These are phyloP conservation scores for Falcunculus frontatus DNA, from an alignment of 2,113 vertebrate genomes.

Conservation along the genomic window DNA sequence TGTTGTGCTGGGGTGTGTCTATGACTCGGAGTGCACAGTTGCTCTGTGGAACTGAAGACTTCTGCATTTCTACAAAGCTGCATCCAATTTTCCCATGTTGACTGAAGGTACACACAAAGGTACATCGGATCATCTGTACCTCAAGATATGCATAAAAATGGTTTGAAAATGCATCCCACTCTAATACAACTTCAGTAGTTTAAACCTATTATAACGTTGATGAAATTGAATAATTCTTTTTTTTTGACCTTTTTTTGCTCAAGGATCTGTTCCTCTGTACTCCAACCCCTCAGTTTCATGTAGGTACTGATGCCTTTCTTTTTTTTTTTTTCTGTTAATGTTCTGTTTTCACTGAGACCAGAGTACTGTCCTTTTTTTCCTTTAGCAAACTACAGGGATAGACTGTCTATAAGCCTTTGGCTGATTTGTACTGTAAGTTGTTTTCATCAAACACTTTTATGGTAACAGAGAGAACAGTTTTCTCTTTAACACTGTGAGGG, in stretches of 20 bases:
- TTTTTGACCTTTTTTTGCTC: neutral
- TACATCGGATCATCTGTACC: neutral
- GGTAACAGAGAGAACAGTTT: neutral
- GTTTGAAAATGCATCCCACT: neutral
- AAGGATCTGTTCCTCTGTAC: neutral
- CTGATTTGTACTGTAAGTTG: neutral
- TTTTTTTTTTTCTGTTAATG: neutral
- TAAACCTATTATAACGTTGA: neutral
- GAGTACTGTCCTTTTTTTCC: neutral
- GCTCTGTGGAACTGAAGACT: neutral
- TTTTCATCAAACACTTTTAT: neutral
- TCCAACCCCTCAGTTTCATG: fast-evolving
- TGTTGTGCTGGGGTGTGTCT: neutral
- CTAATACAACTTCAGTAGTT: neutral
- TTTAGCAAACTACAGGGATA: neutral
- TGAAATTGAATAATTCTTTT: neutral
- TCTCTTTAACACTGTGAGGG: neutral
- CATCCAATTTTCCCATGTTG: neutral
- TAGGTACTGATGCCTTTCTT: neutral
- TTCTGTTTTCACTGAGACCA: neutral
- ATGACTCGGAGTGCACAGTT: neutral
- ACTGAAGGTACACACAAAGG: neutral
- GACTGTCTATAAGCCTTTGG: neutral
- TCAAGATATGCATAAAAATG: neutral
- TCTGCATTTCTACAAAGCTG: neutral